Conservation (phyloP, 1,140 invertebrate genomes). For the Idris sp. region DNA sequence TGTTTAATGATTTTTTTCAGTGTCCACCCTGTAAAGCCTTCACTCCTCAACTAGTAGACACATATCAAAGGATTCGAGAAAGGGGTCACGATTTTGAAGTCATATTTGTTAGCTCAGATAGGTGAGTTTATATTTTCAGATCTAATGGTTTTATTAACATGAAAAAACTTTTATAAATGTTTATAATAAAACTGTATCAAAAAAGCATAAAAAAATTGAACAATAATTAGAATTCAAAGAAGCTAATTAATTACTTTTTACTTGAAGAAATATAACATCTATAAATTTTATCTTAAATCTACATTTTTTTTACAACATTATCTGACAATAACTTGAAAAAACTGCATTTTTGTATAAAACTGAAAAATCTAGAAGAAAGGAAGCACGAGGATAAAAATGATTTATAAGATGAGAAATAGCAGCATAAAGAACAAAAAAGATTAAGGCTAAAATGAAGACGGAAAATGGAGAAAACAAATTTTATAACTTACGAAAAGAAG, state of each 20-base stretch:
- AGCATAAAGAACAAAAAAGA: conserved; percentile 5
- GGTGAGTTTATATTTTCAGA: too few relatives aligned
- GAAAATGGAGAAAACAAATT: conserved; percentile 21
- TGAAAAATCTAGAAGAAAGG: conserved; percentile 2
- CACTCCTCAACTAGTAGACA: conserved; percentile 85
- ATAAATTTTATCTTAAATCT: too few relatives aligned
- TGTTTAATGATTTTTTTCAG: conserved; percentile 79
- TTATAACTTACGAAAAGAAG: conserved; percentile 14
- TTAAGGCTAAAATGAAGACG: conserved; percentile 9
- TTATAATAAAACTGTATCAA: too few relatives aligned
- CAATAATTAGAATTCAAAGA: too few relatives aligned
- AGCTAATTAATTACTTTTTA: too few relatives aligned
- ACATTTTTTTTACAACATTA: background rate
- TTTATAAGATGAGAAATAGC: conserved; percentile 19
- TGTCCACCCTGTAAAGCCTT: conserved; percentile 91
- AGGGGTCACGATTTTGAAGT: conserved; percentile 86
- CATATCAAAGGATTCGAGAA: conserved; percentile 84
- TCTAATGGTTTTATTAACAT: too few relatives aligned
- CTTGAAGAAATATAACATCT: too few relatives aligned
- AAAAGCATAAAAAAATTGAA: too few relatives aligned
- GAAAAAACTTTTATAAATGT: too few relatives aligned
- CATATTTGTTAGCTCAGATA: conserved; percentile 89
- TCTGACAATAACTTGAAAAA: background rate
- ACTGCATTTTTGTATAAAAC: background rate
- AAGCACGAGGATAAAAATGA: conserved; percentile 17